Percentiles rank a stretch among this genome's conserved stretches.
Conservation (phyloP, 37 sponge, comb jelly and placozoan genomes). For the Corticium candelabrum region DNA sequence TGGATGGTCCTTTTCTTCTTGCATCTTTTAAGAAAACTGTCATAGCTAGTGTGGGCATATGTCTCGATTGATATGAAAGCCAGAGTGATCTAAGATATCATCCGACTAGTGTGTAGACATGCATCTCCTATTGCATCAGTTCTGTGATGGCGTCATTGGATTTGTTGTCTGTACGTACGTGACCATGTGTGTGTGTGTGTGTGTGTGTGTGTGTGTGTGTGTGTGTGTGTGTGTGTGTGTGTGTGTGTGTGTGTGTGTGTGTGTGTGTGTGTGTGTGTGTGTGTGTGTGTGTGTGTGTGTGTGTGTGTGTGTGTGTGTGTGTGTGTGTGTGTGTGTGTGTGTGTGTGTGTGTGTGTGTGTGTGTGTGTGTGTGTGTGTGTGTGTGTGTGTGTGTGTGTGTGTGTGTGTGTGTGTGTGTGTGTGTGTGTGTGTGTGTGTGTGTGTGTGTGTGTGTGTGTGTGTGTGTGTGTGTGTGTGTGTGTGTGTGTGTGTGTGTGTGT, state of each 20-base stretch:
- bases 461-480: constrained; percentile 5
- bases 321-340: neutral
- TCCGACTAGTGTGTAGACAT: too few species aligned
- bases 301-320: constrained; percentile 5
- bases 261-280: constrained; percentile 7
- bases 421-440: constrained; percentile 8
- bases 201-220: constrained; percentile 32
- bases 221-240: constrained; percentile 38
- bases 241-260: constrained; percentile 31
- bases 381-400: constrained; percentile 9
- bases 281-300: constrained; percentile 12
- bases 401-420: constrained; percentile 32
- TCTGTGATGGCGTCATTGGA: too few species aligned
- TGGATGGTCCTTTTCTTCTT: too few species aligned
- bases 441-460: constrained; percentile 5
- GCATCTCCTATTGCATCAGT: too few species aligned
- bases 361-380: constrained; percentile 8
- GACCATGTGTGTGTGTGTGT: too few species aligned
- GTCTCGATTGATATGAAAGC: too few species aligned
- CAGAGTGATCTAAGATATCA: too few species aligned
- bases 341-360: constrained; percentile 32
- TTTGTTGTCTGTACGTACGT: neutral
- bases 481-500: neutral
- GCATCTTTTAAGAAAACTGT: too few species aligned
- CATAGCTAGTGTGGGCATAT: too few species aligned